These are phyloP conservation scores for Bos javanicus DNA, from an alignment of 2,113 vertebrate genomes.

Conservation along the genomic window DNA sequence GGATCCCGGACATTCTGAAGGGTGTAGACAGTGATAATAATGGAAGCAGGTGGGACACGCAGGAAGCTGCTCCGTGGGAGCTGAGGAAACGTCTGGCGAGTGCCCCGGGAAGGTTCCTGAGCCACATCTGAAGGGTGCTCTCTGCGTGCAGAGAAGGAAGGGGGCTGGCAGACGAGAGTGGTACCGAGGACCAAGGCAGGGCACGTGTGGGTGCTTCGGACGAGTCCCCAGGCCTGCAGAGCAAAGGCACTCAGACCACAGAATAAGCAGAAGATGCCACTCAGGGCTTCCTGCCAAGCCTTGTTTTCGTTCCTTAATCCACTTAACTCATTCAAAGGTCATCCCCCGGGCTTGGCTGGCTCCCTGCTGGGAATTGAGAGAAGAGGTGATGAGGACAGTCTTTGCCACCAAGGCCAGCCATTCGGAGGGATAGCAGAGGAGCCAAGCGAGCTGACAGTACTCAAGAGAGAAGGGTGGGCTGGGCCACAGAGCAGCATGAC, in stretches of 20 bases:
- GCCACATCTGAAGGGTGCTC: rapidly evolving
- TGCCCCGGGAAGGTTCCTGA: not conserved
- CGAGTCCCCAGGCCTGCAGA: not conserved
- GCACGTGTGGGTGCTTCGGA: not conserved
- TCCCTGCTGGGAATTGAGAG: not conserved
- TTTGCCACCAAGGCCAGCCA: not conserved
- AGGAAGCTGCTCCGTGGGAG: not conserved
- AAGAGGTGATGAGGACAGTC: not conserved
- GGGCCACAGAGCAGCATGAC: not conserved
- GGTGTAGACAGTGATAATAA: not conserved
- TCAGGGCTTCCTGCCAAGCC: not conserved
- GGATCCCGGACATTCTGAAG: too few species aligned
- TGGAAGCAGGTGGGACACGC: not conserved
- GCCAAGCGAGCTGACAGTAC: not conserved
- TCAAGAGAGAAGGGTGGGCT: not conserved
- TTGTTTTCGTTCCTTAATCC: not conserved
- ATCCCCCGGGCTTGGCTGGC: not conserved
- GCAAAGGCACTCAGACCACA: not conserved
- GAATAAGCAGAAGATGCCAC: not conserved
- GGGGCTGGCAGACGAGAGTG: not conserved
- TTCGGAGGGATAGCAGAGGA: not conserved
- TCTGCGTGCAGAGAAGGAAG: not conserved
- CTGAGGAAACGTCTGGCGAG: not conserved
- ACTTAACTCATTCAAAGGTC: not conserved
- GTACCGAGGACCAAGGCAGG: not conserved